Conservation (phyloP, 2,888 invertebrate genomes). For the Oligia fasciuncula region DNA sequence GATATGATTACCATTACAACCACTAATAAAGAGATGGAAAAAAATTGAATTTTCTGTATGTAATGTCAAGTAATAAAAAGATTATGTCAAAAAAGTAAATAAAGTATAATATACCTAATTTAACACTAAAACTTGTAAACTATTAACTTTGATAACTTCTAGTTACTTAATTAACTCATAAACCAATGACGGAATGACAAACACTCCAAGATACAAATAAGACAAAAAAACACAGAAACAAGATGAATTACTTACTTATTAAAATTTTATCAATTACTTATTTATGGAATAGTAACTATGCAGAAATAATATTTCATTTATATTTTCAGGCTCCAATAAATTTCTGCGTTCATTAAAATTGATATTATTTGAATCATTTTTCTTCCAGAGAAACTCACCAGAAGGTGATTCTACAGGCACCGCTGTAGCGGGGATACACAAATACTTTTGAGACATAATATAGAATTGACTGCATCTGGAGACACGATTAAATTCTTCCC, state of each 20-base stretch:
- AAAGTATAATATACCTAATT: neutral
- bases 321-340: conserved; percentile 14
- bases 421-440: conserved; percentile 15
- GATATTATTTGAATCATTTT: neutral
- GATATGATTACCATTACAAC: no score
- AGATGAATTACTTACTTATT: neutral
- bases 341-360: conserved; percentile 14
- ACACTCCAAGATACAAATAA: no score
- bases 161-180: neutral
- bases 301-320: conserved; percentile 19
- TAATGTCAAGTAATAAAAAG: no score
- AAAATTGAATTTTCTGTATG: no score
- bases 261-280: neutral
- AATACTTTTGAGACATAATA: conserved; percentile 14
- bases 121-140: neutral
- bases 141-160: no score
- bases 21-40: no score
- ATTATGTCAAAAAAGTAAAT: no score
- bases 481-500: conserved; percentile 9
- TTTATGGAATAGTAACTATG: conserved; percentile 13
- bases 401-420: neutral
- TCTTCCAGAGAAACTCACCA: conserved; percentile 4
- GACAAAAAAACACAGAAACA: neutral
- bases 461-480: conserved; percentile 2
- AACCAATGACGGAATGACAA: no score